Conservation (phyloP, 1,140 invertebrate genomes). For the Camponotus vicinus region DNA sequence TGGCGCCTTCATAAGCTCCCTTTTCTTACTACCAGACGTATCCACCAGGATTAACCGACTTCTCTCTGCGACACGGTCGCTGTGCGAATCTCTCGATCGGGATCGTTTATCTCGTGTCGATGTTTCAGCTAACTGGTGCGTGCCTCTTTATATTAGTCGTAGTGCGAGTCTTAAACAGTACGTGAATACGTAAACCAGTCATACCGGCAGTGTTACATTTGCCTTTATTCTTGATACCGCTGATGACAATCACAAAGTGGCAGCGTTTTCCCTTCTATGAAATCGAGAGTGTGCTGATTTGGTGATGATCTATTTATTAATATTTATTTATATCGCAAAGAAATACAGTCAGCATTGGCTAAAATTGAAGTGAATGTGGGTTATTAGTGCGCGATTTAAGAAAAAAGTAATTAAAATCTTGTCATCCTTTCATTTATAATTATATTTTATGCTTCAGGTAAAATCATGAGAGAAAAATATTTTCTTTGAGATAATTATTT, state of each 20-base stretch:
- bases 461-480: neutral
- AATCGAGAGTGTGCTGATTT: neutral
- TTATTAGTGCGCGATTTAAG: neutral
- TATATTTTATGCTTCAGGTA: neutral
- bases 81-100: neutral
- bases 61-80: too few relatives aligned
- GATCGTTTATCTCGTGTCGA: neutral
- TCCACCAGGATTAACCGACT: neutral
- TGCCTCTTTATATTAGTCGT: neutral
- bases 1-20: neutral
- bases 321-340: constrained; percentile 3
- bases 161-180: neutral
- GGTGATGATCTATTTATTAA: neutral
- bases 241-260: neutral
- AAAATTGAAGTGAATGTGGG: neutral
- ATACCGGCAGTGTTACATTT: neutral
- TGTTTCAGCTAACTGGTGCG: neutral
- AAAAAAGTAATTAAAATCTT: too few relatives aligned
- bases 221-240: neutral
- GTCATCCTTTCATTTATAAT: neutral
- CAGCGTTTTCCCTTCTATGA: neutral
- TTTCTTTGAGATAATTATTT: neutral
- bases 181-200: neutral
- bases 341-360: neutral
- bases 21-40: neutral